Evolutionary conservation across 2,888 invertebrate genomes (phyloP).

Genomic region (Phaonia tiefii): DNA sequence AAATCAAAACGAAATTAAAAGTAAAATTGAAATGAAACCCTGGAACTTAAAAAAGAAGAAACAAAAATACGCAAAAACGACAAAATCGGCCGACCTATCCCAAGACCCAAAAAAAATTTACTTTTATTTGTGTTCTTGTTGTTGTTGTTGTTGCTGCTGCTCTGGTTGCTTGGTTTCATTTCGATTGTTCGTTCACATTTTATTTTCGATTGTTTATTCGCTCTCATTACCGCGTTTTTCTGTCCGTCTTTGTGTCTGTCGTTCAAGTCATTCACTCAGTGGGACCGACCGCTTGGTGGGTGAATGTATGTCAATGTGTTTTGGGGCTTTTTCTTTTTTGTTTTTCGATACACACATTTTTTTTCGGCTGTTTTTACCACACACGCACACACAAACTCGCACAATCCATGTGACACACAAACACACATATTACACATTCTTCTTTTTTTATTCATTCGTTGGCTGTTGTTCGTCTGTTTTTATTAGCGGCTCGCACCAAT

Average conservation of each 20-base stretch:
- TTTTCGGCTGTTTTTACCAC: slow-evolving; percentile 1
- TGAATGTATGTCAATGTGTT: slow-evolving; percentile 66
- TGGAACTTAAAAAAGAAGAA: background rate
- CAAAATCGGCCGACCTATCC: slow-evolving; percentile 69
- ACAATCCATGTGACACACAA: slow-evolving; percentile 56
- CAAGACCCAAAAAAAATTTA: slow-evolving; percentile 68
- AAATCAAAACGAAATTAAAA: slow-evolving; percentile 38
- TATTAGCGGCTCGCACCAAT: slow-evolving; percentile 49
- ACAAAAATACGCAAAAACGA: slow-evolving; percentile 17
- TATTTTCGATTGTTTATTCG: slow-evolving; percentile 7
- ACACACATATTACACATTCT: slow-evolving; percentile 52
- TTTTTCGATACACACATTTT: slow-evolving; percentile 42
- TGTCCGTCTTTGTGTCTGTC: slow-evolving; percentile 10
- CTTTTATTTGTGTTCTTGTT: slow-evolving; percentile 53
- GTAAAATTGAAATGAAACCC: background rate
- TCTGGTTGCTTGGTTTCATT: background rate
- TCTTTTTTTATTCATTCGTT: slow-evolving; percentile 21
- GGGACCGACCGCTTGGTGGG: background rate
- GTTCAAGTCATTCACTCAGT: background rate
- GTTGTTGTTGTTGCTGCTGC: slow-evolving; percentile 3
- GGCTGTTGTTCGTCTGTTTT: slow-evolving; percentile 1
- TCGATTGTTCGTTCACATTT: slow-evolving; percentile 31
- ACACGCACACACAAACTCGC: background rate
- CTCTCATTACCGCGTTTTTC: slow-evolving; percentile 6
- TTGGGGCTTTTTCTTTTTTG: slow-evolving; percentile 63